Evolutionary conservation across 2,113 vertebrate genomes (phyloP).

Genomic region (Manacus vitellinus): DNA sequence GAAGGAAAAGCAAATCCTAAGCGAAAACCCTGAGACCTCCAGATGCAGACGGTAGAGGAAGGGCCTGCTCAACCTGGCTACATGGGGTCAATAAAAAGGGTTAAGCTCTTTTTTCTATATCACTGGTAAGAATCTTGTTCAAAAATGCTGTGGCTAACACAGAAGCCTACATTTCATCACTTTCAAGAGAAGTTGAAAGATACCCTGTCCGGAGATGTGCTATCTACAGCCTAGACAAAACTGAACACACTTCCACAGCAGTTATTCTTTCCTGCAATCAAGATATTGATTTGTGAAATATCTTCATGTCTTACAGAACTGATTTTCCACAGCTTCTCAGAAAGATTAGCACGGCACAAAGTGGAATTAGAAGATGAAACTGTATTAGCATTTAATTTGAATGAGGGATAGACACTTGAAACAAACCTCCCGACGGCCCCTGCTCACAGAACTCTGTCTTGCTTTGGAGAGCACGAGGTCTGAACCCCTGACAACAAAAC

Average conservation of each 20-base stretch:
- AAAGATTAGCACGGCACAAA: neutral
- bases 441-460: accelerated
- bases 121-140: neutral
- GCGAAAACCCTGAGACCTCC: neutral
- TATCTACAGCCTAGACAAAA: neutral
- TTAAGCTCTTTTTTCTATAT: neutral
- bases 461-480: accelerated
- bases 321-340: neutral
- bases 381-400: neutral
- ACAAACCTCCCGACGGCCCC: neutral
- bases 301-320: neutral
- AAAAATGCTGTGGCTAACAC: neutral
- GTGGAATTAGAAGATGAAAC: neutral
- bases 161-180: neutral
- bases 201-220: neutral
- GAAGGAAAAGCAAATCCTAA: neutral
- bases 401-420: neutral
- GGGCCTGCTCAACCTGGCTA: neutral
- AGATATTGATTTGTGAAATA: neutral
- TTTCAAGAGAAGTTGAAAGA: neutral
- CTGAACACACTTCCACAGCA: neutral
- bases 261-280: accelerated
- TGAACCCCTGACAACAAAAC: neutral
- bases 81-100: accelerated
- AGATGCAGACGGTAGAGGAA: neutral